Percentiles rank a stretch among this genome's conserved stretches.
Evolutionary conservation across 2,888 invertebrate genomes (phyloP).

Genomic region (Eupithecia centaureata): DNA sequence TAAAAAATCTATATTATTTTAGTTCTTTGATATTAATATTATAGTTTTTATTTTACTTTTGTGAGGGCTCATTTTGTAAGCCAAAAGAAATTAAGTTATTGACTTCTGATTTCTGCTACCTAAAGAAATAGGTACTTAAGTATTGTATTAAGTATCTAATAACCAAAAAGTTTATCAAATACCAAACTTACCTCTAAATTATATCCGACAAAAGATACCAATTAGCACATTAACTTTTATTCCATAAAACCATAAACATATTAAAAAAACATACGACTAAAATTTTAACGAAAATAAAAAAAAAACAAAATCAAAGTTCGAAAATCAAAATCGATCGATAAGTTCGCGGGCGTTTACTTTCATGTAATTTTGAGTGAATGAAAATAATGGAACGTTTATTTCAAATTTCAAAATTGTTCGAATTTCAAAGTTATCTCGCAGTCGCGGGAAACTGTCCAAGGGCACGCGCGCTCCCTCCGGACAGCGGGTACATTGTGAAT

Average conservation of each 20-base stretch:
- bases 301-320: background rate
- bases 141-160: too few relatives aligned
- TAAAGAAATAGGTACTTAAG: background rate
- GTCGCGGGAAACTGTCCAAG: constrained; percentile 37
- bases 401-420: constrained; percentile 32
- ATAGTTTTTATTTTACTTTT: too few relatives aligned
- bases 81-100: too few relatives aligned
- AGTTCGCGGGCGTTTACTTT: background rate
- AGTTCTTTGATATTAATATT: too few relatives aligned
- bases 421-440: constrained; percentile 49
- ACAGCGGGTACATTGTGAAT: constrained; percentile 65
- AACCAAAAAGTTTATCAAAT: background rate
- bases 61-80: too few relatives aligned
- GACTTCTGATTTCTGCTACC: too few relatives aligned
- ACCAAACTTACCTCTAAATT: constrained; percentile 40
- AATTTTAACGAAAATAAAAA: background rate
- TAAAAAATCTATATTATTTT: too few relatives aligned
- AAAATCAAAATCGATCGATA: background rate
- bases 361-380: background rate
- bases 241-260: background rate
- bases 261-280: too few relatives aligned
- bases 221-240: too few relatives aligned
- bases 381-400: background rate
- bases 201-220: constrained; percentile 11
- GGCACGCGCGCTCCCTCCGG: constrained; percentile 65